phyloP scores from a whole-genome alignment of 2,797 vertebrate species.

The Mormyrus proboscirostris region DNA sequence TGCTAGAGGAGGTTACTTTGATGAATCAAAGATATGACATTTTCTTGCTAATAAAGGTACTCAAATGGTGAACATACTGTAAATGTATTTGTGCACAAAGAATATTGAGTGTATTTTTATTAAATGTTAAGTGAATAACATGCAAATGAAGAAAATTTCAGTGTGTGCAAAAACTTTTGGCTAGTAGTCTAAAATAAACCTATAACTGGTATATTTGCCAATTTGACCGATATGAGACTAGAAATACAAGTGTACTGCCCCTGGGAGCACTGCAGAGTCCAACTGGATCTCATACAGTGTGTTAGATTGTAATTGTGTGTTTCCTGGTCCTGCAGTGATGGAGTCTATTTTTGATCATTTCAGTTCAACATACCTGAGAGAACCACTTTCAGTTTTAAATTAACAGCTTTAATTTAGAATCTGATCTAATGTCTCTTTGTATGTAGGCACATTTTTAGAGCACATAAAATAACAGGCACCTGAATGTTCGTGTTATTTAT shows the following conservation, averaged over 20 bases:
- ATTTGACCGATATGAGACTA: background rate
- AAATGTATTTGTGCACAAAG: background rate
- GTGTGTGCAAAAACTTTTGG: background rate
- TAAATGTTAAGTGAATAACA: background rate
- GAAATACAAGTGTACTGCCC: background rate
- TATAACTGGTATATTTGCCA: background rate
- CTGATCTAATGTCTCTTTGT: background rate
- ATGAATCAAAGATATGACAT: background rate
- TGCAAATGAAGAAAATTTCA: background rate
- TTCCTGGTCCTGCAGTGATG: background rate
- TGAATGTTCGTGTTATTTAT: background rate
- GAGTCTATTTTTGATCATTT: background rate
- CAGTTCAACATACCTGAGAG: background rate
- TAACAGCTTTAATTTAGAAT: background rate
- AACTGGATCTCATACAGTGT: background rate
- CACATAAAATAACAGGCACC: background rate
- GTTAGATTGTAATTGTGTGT: background rate
- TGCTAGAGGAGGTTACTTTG: background rate
- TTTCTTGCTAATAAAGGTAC: background rate
- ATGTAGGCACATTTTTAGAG: background rate
- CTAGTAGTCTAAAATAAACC: background rate
- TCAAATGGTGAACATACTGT: background rate
- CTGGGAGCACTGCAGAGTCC: background rate
- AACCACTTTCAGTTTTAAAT: background rate
- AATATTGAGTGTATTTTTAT: background rate